Evolutionary conservation across 53 echinoderm and acorn worm species (phyloP).

Genomic region (Hippasteria phrygiana): DNA sequence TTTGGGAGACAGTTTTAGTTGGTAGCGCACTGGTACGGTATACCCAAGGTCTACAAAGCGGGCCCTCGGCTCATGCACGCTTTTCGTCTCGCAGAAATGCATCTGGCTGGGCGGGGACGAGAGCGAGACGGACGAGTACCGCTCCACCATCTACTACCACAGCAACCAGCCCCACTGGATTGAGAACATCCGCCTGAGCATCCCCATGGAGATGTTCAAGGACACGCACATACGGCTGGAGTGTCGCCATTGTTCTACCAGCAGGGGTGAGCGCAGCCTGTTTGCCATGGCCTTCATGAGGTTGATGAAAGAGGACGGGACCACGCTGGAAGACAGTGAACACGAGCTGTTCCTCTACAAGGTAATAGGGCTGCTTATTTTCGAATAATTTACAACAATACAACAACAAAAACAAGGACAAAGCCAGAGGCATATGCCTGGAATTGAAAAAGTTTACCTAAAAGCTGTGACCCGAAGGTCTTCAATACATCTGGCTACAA

Average conservation of each 20-base stretch:
- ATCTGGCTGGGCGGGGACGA: slow-evolving; percentile 85
- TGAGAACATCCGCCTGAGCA: slow-evolving; percentile 81
- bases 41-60: too few species aligned
- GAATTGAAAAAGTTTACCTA: too few species aligned
- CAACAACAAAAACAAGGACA: background rate
- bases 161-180: slow-evolving; percentile 80
- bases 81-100: slow-evolving; percentile 71
- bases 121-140: slow-evolving; percentile 62
- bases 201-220: slow-evolving; percentile 88
- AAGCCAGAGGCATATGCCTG: background rate
- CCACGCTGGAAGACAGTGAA: slow-evolving; percentile 82
- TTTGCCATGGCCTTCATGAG: slow-evolving; percentile 92
- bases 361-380: slow-evolving; percentile 61
- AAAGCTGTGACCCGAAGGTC: too few species aligned
- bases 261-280: slow-evolving; percentile 70
- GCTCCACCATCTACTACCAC: slow-evolving; percentile 74
- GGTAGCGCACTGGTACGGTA: too few species aligned
- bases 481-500: too few species aligned
- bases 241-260: slow-evolving; percentile 77
- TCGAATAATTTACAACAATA: background rate
- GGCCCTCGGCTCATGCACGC: background rate
- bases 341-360: slow-evolving; percentile 89
- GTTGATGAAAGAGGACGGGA: slow-evolving; percentile 92
- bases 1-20: too few species aligned
- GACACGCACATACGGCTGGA: slow-evolving; percentile 88